phyloP scores from a whole-genome alignment of 2,113 vertebrate genomes.

The Elephantulus edwardii region DNA sequence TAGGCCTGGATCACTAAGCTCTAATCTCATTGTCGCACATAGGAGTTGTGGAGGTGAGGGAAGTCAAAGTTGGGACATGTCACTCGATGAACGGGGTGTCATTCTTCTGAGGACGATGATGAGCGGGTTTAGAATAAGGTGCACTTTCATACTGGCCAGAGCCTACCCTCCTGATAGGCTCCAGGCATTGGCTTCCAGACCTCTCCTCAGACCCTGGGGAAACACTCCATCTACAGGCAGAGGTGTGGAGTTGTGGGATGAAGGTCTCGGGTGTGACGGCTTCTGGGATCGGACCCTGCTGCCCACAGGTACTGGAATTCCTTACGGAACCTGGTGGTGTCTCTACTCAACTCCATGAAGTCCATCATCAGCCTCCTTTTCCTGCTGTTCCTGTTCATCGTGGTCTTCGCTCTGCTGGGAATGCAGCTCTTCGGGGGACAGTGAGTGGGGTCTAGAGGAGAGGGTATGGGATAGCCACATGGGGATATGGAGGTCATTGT shows the following conservation, averaged over 20 bases:
- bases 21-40: not conserved
- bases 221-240: no score
- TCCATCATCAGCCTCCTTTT: constrained; percentile 98
- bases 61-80: not conserved
- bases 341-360: constrained; percentile 98
- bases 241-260: not conserved
- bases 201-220: no score
- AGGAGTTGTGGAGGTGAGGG: not conserved
- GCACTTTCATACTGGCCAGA: no score
- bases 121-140: no score
- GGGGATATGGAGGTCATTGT: rapidly evolving
- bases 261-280: rapidly evolving
- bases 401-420: constrained; percentile 96
- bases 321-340: constrained; percentile 95
- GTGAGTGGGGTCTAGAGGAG: constrained; percentile 83
- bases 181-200: not conserved
- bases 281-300: not conserved
- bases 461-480: rapidly evolving
- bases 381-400: constrained; percentile 97
- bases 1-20: not conserved
- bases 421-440: constrained; percentile 99
- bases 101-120: not conserved
- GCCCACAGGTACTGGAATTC: constrained; percentile 95
- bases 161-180: no score
- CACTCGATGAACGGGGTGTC: not conserved